These are phyloP conservation scores for Ranitomeya imitator DNA, from an alignment of 2,113 vertebrate genomes.

Conservation along the genomic window DNA sequence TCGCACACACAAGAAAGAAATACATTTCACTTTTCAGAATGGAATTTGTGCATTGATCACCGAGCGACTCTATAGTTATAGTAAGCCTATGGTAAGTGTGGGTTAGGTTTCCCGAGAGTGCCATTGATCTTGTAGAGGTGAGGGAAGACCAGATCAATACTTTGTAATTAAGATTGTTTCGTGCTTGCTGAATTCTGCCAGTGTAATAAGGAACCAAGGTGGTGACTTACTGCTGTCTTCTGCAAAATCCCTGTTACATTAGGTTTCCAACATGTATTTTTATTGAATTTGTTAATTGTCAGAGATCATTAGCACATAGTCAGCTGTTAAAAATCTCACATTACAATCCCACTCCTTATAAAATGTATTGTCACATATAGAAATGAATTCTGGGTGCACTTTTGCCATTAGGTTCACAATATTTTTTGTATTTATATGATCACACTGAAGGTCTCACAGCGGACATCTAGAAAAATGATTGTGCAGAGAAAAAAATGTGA, in stretches of 20 bases:
- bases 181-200: constrained; percentile 36
- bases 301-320: neutral
- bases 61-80: neutral
- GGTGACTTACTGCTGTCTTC: constrained; percentile 4
- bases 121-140: constrained; percentile 41
- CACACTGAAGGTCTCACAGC: too few species aligned
- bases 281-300: constrained; percentile 21
- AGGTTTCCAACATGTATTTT: neutral
- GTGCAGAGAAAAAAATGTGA: too few species aligned
- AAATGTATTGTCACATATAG: neutral
- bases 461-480: too few species aligned
- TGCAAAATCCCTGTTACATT: constrained; percentile 5
- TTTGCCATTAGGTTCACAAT: neutral
- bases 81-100: neutral
- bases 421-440: too few species aligned
- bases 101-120: constrained; percentile 4
- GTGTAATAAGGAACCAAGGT: constrained; percentile 3
- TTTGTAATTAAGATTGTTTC: constrained; percentile 49
- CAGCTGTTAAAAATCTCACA: neutral
- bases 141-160: constrained; percentile 52
- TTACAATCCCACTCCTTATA: neutral
- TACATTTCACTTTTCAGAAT: neutral
- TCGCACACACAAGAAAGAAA: neutral
- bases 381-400: neutral
- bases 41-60: neutral